Evolutionary conservation across 2,113 vertebrate species (phyloP), one percentile per base, ranked within the genome.

Genomic region (Dasyurus viverrinus): DNA sequence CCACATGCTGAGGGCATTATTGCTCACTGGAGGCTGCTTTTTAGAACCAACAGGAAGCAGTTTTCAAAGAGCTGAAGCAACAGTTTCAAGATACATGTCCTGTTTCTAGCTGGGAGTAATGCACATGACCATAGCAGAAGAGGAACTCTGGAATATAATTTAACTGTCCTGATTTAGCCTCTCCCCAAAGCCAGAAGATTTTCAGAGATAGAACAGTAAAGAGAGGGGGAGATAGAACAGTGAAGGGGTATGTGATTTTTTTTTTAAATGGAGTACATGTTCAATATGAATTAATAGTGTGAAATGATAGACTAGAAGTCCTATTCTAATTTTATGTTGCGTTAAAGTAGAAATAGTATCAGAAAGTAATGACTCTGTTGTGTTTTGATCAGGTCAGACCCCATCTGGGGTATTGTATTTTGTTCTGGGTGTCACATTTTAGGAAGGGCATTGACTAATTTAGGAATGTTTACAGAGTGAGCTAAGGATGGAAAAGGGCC

Each of bases 31-130:
- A 92, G 92, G 90, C 89, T 57, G 10, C 55, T 97, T 89, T 93
- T 97, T 91, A 92, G 16, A 91, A 96, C 48, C 95, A 42, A 26
- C 53, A 96, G 92, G 94, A 97, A 97, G 42, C 53, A 93, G 53
- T 55, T 90, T 96, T 97, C 42, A 94, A 92, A 96, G 91, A 52
- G 1, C 53, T 60, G 84, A 94, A 54, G 89, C 93, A 84, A 54
- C 30, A 42, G 0, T 54, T 6, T 92, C 47, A 68, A 23, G n/a
- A n/a, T 93, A 0, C 27, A 7, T 50, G 54, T 26, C 36, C 30
- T 91, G 11, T 57, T 94, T 93, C 10, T 91, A 90, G 16, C 23
- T 94, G 53, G 1, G 11, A 89, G 47, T 57, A 60, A 92, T 76
- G 0, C 23, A 11, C 47, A 50, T 55, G 54, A 90, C 42, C 52